phyloP scores from a whole-genome alignment of 1,140 invertebrate species.

The Anastrepha ludens region DNA sequence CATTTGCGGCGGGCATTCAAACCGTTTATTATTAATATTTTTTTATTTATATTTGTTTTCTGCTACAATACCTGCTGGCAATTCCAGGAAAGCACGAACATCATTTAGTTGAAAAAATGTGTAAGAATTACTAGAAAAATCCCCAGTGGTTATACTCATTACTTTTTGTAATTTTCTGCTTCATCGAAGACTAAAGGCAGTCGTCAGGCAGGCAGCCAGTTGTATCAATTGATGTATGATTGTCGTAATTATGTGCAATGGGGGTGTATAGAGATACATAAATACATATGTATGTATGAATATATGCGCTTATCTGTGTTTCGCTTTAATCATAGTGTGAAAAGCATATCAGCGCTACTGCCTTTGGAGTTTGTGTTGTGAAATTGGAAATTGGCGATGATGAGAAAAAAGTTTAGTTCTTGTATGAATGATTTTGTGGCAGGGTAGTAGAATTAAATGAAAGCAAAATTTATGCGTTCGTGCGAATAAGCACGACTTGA shows the following conservation, averaged over 20 bases:
- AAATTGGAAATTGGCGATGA: not conserved
- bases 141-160: constrained; percentile 32
- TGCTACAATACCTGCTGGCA: too few species aligned
- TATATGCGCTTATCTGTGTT: constrained; percentile 5
- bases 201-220: constrained; percentile 3
- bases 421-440: not conserved
- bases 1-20: not conserved
- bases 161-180: constrained; percentile 36
- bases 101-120: not conserved
- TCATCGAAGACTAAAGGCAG: constrained; percentile 16
- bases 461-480: not conserved
- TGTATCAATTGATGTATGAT: constrained; percentile 9
- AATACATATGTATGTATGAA: not conserved
- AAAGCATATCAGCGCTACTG: not conserved
- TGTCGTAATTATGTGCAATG: constrained; percentile 1
- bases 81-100: too few species aligned
- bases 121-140: constrained; percentile 1
- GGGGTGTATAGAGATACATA: not conserved
- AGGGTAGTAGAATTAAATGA: not conserved
- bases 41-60: too few species aligned
- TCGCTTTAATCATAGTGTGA: not conserved
- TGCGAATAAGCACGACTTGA: not conserved
- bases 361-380: not conserved
- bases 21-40: not conserved
- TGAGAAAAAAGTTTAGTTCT: not conserved